phyloP scores from a whole-genome alignment of 2,797 vertebrate genomes.

The Arremon brunneinucha region DNA sequence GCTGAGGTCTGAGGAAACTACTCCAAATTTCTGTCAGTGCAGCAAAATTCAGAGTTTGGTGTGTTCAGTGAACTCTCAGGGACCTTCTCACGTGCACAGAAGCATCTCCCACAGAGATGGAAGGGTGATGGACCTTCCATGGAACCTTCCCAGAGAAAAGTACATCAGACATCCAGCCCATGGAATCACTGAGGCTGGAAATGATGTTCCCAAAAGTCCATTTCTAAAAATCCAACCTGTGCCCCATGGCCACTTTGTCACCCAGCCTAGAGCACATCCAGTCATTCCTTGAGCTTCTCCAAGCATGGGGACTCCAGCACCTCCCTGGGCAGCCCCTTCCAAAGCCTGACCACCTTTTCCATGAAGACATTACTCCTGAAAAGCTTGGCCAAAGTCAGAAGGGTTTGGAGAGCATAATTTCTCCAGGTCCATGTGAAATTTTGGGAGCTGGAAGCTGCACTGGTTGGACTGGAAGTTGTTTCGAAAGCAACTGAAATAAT shows the following conservation, averaged over 20 bases:
- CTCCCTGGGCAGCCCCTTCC: neutral
- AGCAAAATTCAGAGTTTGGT: neutral
- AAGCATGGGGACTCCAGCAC: neutral
- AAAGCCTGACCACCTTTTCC: neutral
- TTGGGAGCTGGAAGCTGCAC: neutral
- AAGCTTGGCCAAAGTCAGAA: neutral
- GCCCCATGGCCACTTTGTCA: neutral
- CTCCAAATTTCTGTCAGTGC: neutral
- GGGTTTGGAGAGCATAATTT: accelerated
- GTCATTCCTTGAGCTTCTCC: neutral
- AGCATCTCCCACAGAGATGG: neutral
- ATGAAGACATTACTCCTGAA: neutral
- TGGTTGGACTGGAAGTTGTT: neutral
- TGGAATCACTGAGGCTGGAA: neutral
- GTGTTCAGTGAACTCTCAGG: accelerated
- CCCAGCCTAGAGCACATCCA: neutral
- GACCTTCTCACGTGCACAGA: neutral
- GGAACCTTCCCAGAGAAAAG: neutral
- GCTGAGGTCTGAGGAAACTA: accelerated
- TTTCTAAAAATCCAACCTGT: neutral
- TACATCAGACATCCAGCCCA: neutral
- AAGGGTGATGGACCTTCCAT: accelerated
- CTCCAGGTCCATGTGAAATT: neutral
- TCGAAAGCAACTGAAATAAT: neutral
- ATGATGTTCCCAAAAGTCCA: neutral